Evolutionary conservation across 92 coral and sea anemone genomes (phyloP), one percentile per base, ranked within the genome.

Genomic region (Epizoanthus illoricatus): DNA sequence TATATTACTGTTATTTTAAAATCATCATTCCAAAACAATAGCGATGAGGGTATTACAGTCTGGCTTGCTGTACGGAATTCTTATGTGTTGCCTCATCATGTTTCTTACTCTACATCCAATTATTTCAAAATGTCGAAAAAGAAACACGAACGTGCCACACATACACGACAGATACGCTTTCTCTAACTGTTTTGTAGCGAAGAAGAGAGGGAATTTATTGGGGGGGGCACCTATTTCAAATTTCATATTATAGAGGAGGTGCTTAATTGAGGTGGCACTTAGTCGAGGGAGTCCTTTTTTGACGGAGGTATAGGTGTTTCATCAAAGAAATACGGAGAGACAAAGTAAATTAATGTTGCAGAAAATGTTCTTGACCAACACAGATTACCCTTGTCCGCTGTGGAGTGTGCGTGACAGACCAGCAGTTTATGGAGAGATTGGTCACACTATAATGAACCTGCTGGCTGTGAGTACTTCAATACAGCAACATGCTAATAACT

Each of bases 361-460:
- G 13, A 49, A n/a, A 0, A 11, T 61, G 45, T 33, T 55, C 39
- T 41, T 73, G 42, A 63, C 81, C 16, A 21, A 73, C 61, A 4
- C 78, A 97, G 99, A 97, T 87, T 97, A 97, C 66, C 99, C 99
- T 60, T 93, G 98, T 86, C 99, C 99, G 5, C 73, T 97, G 59
- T 97, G 97, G 92, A 94, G 99, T 73, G 95, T 92, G 43, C 90
- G 99, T 33, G 89, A 87, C 86, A 92, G 99, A 81, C 86, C 90
- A 15, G 43, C 94, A 43, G 95, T 97, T 64, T 97, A 93, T 79
- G 93, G 91, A 19, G 97, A 97, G n/a, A 85, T 93, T 69, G 99
- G 99, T 3, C 99, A 97, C 87, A 97, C 99, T 11, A 97, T 97
- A 59, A 91, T 97, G 99, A 91, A 97, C 81, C 97, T 97, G 42